A percentile compares a stretch with the other conserved stretches of the same genome.
These are phyloP conservation scores for Amphibalanus amphitrite DNA, from an alignment of 1,140 invertebrate genomes.

Conservation along the genomic window DNA sequence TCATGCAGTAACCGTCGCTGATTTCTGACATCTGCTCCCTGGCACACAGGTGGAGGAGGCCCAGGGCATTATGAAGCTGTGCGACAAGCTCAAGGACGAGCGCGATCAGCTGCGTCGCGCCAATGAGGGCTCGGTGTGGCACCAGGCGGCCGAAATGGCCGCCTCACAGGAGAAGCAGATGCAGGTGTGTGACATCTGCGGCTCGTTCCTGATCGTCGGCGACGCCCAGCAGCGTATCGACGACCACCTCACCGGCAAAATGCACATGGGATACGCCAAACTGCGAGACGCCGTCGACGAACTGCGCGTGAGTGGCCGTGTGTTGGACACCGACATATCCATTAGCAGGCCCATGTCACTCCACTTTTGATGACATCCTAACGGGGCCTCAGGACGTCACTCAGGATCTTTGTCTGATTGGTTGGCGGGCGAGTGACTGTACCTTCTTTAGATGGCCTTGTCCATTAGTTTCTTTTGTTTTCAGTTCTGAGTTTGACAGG, in stretches of 20 bases:
- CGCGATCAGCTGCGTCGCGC: slow-evolving; percentile 51
- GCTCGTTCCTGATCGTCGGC: slow-evolving; percentile 90
- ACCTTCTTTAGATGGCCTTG: too few species aligned
- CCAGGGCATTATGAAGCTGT: slow-evolving; percentile 83
- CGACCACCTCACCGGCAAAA: slow-evolving; percentile 94
- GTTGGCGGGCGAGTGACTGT: too few species aligned
- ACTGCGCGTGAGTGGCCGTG: slow-evolving; percentile 21
- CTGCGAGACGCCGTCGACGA: slow-evolving; percentile 47
- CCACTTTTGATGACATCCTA: too few species aligned
- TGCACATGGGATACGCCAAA: slow-evolving; percentile 77
- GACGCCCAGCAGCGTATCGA: slow-evolving; percentile 95
- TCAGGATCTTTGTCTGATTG: not conserved
- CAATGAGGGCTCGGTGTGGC: slow-evolving; percentile 56
- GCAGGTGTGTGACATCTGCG: slow-evolving; percentile 97
- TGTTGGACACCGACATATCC: not conserved
- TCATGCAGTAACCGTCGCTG: too few species aligned
- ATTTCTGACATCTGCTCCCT: too few species aligned
- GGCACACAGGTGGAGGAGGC: slow-evolving; percentile 94
- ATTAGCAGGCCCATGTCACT: too few species aligned
- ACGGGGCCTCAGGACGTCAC: not conserved
- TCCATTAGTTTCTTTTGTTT: not conserved
- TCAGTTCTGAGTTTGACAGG: not conserved
- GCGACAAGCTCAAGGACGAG: slow-evolving; percentile 88
- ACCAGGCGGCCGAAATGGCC: slow-evolving; percentile 56
- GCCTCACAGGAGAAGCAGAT: slow-evolving; percentile 88